A percentile compares a stretch with the other conserved stretches of the same genome.
These are phyloP conservation scores for Pyxicephalus adspersus DNA, from an alignment of 2,113 vertebrate species.

Conservation along the genomic window DNA sequence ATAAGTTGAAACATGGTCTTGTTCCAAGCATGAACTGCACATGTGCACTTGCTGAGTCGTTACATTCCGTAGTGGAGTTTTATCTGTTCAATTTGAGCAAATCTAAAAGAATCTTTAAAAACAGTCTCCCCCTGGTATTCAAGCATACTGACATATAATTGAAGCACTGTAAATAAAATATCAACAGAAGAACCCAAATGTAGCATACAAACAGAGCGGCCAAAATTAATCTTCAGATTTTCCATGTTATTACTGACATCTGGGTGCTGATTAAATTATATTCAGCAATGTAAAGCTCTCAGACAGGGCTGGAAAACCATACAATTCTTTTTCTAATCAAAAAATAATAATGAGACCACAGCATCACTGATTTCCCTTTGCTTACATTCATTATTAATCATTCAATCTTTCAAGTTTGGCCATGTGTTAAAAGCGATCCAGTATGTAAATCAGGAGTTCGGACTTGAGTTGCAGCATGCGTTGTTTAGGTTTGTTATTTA, in stretches of 20 bases:
- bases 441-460: too few species aligned
- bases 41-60: too few species aligned
- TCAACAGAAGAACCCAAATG: neutral
- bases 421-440: too few species aligned
- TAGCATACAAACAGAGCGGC: neutral
- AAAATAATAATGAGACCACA: neutral
- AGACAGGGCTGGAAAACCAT: neutral
- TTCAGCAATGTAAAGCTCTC: neutral
- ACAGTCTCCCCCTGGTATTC: neutral
- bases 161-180: constrained; percentile 11
- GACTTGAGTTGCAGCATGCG: too few species aligned
- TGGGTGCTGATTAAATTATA: constrained; percentile 15
- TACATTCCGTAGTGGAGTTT: too few species aligned
- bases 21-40: too few species aligned
- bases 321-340: neutral
- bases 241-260: constrained; percentile 20
- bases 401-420: neutral
- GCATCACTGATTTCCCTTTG: neutral
- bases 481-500: too few species aligned
- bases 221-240: constrained; percentile 15
- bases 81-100: neutral
- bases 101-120: too few species aligned
- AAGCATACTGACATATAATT: neutral
- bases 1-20: too few species aligned
- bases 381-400: neutral